Evolutionary conservation across 2,888 invertebrate species (phyloP).

Genomic region (Steromphala cineraria): DNA sequence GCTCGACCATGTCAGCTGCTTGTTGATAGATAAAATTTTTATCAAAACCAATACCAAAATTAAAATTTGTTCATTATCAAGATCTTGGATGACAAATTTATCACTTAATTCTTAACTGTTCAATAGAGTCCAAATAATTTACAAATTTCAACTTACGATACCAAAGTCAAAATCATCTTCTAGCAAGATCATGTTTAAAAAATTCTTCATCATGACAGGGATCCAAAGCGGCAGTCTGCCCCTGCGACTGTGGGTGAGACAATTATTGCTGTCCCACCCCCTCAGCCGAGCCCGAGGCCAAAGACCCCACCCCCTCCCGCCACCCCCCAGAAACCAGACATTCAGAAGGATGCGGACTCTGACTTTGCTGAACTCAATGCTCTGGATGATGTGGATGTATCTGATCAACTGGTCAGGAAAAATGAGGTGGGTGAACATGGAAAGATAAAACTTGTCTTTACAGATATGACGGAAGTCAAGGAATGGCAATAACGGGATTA

Average conservation of each 20-base stretch:
- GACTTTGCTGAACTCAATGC: conserved; percentile 69
- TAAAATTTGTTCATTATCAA: too few relatives aligned
- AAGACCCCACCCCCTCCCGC: conserved; percentile 16
- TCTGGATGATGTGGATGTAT: conserved; percentile 88
- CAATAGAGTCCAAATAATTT: too few relatives aligned
- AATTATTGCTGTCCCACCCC: conserved; percentile 25
- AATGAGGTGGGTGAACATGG: conserved; percentile 78
- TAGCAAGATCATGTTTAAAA: not conserved
- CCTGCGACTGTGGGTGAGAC: conserved; percentile 55
- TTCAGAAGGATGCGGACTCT: conserved; percentile 67
- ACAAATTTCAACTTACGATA: too few relatives aligned
- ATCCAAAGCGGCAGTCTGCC: conserved; percentile 59
- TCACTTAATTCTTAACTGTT: too few relatives aligned
- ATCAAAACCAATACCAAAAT: too few relatives aligned
- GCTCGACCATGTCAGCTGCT: too few relatives aligned
- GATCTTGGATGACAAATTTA: too few relatives aligned
- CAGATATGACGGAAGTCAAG: too few relatives aligned
- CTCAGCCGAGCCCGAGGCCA: conserved; percentile 32
- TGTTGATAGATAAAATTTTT: too few relatives aligned
- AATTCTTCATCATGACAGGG: conserved; percentile 42
- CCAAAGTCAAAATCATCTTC: not conserved
- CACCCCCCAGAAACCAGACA: conserved; percentile 44
- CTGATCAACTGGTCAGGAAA: conserved; percentile 86
- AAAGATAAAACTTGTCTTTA: too few relatives aligned
- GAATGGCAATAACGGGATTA: too few relatives aligned